Conservation (phyloP, 2,888 invertebrate genomes). For the Hypomecis atomaria region DNA sequence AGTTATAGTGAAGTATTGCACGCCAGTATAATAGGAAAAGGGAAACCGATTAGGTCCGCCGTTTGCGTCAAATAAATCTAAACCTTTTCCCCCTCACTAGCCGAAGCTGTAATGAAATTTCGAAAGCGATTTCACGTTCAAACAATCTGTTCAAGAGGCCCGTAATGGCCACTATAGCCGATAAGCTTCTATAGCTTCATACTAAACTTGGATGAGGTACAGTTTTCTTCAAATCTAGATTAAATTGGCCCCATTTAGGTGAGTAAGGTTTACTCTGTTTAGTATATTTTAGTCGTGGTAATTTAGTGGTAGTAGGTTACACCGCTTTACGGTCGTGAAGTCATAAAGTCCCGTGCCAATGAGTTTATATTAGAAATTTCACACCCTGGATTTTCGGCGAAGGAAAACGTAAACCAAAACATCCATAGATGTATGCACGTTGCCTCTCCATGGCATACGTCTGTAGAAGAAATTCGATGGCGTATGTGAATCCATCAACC, state of each 20-base stretch:
- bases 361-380: too few species aligned
- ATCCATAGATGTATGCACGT: too few species aligned
- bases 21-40: conserved; percentile 31
- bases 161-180: conserved; percentile 43
- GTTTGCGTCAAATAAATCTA: conserved; percentile 53
- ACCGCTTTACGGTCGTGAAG: too few species aligned
- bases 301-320: too few species aligned
- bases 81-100: conserved; percentile 46
- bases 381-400: too few species aligned
- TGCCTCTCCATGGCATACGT: too few species aligned
- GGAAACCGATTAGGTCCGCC: conserved; percentile 41
- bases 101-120: conserved; percentile 51
- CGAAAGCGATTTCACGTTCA: conserved; percentile 52
- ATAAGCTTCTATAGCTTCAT: conserved; percentile 15
- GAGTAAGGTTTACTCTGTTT: not conserved
- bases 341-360: too few species aligned
- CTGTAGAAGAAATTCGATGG: too few species aligned
- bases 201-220: not conserved
- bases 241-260: not conserved
- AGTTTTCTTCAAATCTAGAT: not conserved
- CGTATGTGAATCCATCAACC: too few species aligned
- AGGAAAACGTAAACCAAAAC: too few species aligned
- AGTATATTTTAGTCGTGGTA: too few species aligned
- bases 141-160: conserved; percentile 44
- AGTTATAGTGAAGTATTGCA: conserved; percentile 22